phyloP scores from a whole-genome alignment of 2,113 vertebrate genomes.

The Bambusicola thoracicus region DNA sequence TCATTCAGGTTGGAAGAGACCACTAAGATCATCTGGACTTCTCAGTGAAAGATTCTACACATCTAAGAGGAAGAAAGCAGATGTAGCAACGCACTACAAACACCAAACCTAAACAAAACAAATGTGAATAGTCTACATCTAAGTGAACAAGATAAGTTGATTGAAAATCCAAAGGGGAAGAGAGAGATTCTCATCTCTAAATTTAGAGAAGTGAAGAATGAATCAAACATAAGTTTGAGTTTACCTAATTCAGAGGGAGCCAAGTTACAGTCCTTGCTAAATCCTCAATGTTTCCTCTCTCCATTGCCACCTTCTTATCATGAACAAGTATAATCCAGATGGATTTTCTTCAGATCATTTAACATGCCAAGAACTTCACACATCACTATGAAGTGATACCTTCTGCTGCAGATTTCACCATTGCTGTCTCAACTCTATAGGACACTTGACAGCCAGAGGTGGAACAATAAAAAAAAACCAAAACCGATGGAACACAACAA shows the following conservation, averaged over 20 bases:
- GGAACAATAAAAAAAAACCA: neutral
- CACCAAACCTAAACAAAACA: neutral
- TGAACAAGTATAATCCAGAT: neutral
- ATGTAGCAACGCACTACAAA: neutral
- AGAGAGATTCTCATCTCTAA: neutral
- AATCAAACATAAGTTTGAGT: neutral
- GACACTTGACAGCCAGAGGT: neutral
- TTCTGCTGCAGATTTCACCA: neutral
- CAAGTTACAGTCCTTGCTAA: neutral
- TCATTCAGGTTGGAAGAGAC: no score
- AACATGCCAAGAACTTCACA: neutral
- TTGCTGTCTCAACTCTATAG: neutral
- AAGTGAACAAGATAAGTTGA: neutral
- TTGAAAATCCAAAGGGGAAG: neutral
- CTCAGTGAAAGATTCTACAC: neutral
- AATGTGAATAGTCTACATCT: neutral
- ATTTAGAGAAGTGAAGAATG: neutral
- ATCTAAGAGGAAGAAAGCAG: neutral
- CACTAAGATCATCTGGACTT: neutral
- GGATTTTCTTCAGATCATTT: slow-evolving; percentile 12
- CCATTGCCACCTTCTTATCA: neutral
- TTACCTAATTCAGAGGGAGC: neutral
- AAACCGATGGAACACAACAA: no score
- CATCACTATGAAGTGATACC: neutral
- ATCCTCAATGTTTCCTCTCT: neutral